Percentiles rank a stretch among this genome's conserved stretches.
Conservation (phyloP, 2,797 vertebrate genomes). For the Enoplosus armatus region DNA sequence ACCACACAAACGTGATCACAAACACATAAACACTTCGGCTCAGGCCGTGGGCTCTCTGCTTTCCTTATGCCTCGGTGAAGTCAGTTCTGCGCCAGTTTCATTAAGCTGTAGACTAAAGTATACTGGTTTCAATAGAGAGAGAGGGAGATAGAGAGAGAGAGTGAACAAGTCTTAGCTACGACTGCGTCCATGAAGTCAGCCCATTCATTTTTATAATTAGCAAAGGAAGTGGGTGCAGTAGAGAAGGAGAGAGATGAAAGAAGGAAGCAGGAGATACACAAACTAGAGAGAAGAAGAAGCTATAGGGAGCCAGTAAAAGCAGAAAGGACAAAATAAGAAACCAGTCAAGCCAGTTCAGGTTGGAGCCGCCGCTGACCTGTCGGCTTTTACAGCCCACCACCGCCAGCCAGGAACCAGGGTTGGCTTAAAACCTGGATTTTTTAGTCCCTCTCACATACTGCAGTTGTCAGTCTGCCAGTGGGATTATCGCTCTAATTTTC, state of each 20-base stretch:
- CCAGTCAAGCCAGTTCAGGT: constrained; percentile 53
- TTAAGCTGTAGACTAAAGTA: constrained; percentile 30
- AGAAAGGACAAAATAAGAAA: constrained; percentile 40
- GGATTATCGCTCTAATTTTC: constrained; percentile 64
- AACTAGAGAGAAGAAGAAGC: constrained; percentile 18
- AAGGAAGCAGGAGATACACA: constrained; percentile 13
- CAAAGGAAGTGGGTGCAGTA: constrained; percentile 37
- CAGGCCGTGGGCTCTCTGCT: constrained; percentile 3
- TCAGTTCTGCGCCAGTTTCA: constrained; percentile 33
- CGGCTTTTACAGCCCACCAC: constrained; percentile 55
- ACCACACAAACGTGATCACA: constrained; percentile 51
- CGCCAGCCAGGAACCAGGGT: constrained; percentile 41
- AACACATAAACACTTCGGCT: constrained; percentile 51
- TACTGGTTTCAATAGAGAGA: constrained; percentile 28
- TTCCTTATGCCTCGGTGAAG: constrained; percentile 23
- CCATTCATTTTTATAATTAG: constrained; percentile 47
- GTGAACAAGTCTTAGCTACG: constrained; percentile 18
- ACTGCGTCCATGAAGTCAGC: constrained; percentile 21
- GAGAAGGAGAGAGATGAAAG: constrained; percentile 16
- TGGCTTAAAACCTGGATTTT: constrained; percentile 62
- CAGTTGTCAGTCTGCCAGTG: constrained; percentile 62
- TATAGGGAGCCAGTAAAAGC: not conserved
- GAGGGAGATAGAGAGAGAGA: not conserved
- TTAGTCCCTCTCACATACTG: constrained; percentile 57
- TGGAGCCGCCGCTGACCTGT: constrained; percentile 51